phyloP scores from a whole-genome alignment of 2,888 invertebrate genomes.

The Epicampocera succincta region DNA sequence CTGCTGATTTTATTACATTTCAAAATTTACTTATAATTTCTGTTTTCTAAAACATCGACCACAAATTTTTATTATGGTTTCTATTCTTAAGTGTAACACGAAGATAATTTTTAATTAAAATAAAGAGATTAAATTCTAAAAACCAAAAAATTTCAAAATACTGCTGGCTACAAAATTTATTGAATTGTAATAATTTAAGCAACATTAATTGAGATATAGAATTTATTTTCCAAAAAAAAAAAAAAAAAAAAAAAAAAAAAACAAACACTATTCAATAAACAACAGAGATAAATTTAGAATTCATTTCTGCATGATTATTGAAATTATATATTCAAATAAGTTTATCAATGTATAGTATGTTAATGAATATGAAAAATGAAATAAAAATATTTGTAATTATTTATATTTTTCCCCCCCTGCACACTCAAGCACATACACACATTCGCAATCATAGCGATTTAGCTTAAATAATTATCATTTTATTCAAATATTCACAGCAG shows the following conservation, averaged over 20 bases:
- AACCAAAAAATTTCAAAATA: background rate
- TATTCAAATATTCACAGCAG: constrained; percentile 37
- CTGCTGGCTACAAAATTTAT: background rate
- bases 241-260: background rate
- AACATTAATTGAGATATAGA: constrained; percentile 27
- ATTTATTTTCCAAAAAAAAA: background rate
- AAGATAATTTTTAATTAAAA: too few relatives aligned
- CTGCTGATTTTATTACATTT: too few relatives aligned
- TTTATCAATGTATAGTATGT: too few relatives aligned
- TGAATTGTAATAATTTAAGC: constrained; percentile 35
- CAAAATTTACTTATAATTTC: too few relatives aligned
- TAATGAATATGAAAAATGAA: background rate
- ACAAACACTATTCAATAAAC: too few relatives aligned
- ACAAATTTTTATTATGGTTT: background rate
- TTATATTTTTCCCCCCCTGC: background rate
- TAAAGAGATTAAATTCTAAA: too few relatives aligned
- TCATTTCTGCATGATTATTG: background rate
- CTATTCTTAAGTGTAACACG: background rate
- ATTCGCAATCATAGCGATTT: background rate
- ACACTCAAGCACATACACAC: background rate
- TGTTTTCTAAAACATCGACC: too few relatives aligned
- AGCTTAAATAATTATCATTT: constrained; percentile 35
- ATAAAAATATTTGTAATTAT: background rate
- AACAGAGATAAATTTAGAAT: background rate
- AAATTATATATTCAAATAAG: background rate